A percentile compares a stretch with the other conserved stretches of the same genome.
phyloP scores from a whole-genome alignment of 2,888 invertebrate species.

The Drosophila rellima region DNA sequence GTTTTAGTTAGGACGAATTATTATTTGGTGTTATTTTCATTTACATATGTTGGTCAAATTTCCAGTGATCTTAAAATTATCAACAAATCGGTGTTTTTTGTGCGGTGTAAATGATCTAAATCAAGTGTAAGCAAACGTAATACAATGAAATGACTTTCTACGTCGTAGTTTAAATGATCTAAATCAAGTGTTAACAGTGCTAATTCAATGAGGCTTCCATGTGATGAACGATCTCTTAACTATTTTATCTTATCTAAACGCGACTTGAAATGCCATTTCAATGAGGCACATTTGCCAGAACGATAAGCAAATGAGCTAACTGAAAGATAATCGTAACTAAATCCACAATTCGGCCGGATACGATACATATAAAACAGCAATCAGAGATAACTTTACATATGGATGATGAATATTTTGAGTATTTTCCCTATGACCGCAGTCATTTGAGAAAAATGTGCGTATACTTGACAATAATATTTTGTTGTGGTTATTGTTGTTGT shows the following conservation, averaged over 20 bases:
- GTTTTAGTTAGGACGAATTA: too few relatives aligned
- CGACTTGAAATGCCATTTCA: constrained; percentile 20
- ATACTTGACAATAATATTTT: constrained; percentile 48
- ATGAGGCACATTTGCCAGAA: constrained; percentile 46
- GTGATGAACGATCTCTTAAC: constrained; percentile 7
- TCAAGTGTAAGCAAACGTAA: constrained; percentile 10
- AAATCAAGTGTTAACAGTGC: constrained; percentile 16
- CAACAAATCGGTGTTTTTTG: too few relatives aligned
- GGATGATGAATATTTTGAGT: constrained; percentile 84
- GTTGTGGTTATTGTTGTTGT: constrained; percentile 27
- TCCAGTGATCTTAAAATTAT: too few relatives aligned
- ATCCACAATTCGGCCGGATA: not conserved
- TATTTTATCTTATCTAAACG: constrained; percentile 55
- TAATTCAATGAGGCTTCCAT: constrained; percentile 16
- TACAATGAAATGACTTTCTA: not conserved
- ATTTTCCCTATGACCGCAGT: constrained; percentile 83
- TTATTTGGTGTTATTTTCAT: too few relatives aligned
- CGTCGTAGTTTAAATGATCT: not conserved
- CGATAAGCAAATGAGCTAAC: constrained; percentile 63
- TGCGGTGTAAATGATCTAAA: constrained; percentile 12
- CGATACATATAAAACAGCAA: not conserved
- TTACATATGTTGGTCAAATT: too few relatives aligned
- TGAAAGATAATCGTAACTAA: constrained; percentile 24
- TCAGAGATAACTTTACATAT: constrained; percentile 56
- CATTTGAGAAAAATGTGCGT: constrained; percentile 84